Evolutionary conservation across 1,140 invertebrate species (phyloP).

Genomic region (Musca vetustissima): DNA sequence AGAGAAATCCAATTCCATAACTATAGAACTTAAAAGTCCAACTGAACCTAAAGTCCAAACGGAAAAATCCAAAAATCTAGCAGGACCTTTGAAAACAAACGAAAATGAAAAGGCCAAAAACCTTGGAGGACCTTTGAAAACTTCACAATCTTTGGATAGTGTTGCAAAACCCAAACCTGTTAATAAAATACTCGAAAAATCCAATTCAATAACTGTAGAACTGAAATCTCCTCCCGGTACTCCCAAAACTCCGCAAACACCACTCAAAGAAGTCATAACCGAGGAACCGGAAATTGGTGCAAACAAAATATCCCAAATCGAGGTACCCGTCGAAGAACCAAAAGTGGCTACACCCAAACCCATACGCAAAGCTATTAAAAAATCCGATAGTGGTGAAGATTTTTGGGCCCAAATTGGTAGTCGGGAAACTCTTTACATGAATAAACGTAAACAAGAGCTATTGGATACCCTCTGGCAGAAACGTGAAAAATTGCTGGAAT

Average conservation of each 20-base stretch:
- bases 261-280: neutral
- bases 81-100: too few species aligned
- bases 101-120: neutral
- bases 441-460: slow-evolving; percentile 45
- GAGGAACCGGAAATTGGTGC: neutral
- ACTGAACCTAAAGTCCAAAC: neutral
- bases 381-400: slow-evolving; percentile 52
- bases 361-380: slow-evolving; percentile 39
- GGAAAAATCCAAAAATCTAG: too few species aligned
- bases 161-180: neutral
- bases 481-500: slow-evolving; percentile 18
- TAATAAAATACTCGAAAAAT: slow-evolving; percentile 12
- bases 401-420: slow-evolving; percentile 52
- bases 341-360: slow-evolving; percentile 42
- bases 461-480: slow-evolving; percentile 31
- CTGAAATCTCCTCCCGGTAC: neutral
- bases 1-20: slow-evolving; percentile 14
- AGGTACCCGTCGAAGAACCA: neutral
- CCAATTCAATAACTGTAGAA: neutral
- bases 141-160: slow-evolving; percentile 10
- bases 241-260: neutral
- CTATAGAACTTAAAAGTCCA: neutral
- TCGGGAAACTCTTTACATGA: slow-evolving; percentile 52
- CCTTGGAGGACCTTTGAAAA: neutral
- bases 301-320: neutral